Evolutionary conservation across 1,140 invertebrate genomes (phyloP).

Genomic region (Pogonognathellus flavescens): DNA sequence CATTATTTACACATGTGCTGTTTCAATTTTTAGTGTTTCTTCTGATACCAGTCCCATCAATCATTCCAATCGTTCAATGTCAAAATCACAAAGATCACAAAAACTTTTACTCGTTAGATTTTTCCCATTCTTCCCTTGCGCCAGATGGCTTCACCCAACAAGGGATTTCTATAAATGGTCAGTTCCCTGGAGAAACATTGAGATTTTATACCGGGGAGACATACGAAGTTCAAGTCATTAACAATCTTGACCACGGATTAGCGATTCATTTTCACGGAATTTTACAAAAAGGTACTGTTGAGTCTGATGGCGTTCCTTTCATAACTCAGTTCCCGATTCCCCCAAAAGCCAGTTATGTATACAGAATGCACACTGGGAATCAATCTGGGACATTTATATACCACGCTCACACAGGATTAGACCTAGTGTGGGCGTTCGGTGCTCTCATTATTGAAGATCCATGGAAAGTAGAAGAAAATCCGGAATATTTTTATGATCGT

Average conservation of each 20-base stretch:
- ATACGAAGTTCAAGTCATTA: conserved; percentile 46
- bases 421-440: conserved; percentile 56
- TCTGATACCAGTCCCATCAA: background rate
- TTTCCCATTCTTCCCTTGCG: background rate
- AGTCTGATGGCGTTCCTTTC: conserved; percentile 54
- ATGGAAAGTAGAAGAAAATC: conserved; percentile 8
- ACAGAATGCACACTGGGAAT: conserved; percentile 51
- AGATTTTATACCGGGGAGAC: background rate
- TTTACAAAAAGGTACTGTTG: conserved; percentile 33
- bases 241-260: conserved; percentile 37
- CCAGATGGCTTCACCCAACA: conserved; percentile 48
- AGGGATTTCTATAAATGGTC: conserved; percentile 51
- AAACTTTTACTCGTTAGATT: conserved; percentile 13
- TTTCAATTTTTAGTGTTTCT: background rate
- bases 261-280: conserved; percentile 58
- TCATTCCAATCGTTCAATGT: conserved; percentile 6
- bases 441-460: conserved; percentile 60
- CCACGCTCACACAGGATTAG: conserved; percentile 60
- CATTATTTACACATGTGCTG: background rate
- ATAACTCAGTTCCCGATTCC: conserved; percentile 58
- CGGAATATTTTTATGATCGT: conserved; percentile 41
- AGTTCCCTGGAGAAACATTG: conserved; percentile 52
- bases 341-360: conserved; percentile 56
- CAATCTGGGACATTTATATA: conserved; percentile 63
- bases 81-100: conserved; percentile 8